Conservation (phyloP, 2,888 invertebrate species). For the Eupsilia transversa region DNA sequence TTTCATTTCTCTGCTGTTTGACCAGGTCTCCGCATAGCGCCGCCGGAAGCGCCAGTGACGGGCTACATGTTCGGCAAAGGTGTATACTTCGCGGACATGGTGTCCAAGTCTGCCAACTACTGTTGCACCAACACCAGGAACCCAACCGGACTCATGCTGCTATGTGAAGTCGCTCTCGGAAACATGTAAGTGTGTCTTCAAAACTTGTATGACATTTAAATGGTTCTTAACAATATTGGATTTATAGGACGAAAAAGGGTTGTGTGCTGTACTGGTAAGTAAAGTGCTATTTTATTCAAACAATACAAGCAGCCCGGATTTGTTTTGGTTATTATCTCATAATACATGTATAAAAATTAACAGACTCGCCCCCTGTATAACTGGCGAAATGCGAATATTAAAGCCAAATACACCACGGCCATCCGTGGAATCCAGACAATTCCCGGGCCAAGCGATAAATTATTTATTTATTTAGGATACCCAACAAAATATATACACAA, state of each 20-base stretch:
- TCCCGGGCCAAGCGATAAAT: background rate
- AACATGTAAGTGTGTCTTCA: conserved; percentile 92
- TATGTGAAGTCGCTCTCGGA: conserved; percentile 99
- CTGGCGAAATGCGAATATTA: background rate
- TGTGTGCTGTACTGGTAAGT: background rate
- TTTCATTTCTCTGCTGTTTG: background rate
- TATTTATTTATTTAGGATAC: background rate
- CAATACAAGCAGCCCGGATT: background rate
- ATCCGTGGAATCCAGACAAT: background rate
- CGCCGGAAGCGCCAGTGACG: conserved; percentile 98
- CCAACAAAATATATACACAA: background rate
- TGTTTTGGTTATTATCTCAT: no score
- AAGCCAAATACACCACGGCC: background rate
- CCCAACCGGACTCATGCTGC: conserved; percentile 95
- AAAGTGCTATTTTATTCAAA: background rate
- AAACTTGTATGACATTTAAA: background rate
- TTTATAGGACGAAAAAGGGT: background rate
- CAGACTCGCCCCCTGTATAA: background rate
- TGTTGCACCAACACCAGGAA: conserved; percentile 94
- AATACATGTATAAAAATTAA: background rate
- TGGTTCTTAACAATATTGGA: background rate
- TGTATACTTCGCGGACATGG: conserved; percentile 99
- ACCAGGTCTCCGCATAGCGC: conserved; percentile 97
- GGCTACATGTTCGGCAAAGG: conserved; percentile 99
- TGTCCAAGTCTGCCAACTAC: conserved; percentile 99